A percentile compares a stretch with the other conserved stretches of the same genome.
phyloP scores from a whole-genome alignment of 2,888 invertebrate genomes.

The Ophioninae sp. region DNA sequence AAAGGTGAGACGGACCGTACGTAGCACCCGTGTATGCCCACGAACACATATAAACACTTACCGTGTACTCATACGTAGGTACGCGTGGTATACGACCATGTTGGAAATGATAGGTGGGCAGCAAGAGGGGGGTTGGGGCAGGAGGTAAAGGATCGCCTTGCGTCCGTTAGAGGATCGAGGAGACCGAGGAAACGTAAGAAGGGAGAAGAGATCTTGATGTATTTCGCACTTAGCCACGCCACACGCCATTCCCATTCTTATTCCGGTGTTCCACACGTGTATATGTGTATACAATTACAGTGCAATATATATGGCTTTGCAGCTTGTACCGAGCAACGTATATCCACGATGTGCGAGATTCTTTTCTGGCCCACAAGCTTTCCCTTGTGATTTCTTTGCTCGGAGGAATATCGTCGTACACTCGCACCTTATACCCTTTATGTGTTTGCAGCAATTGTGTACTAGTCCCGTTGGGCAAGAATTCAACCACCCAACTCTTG shows the following conservation, averaged over 20 bases:
- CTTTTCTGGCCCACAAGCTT: slow-evolving; percentile 45
- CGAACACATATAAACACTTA: neutral
- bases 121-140: slow-evolving; percentile 61
- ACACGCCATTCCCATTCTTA: slow-evolving; percentile 66
- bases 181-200: slow-evolving; percentile 52
- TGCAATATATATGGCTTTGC: slow-evolving; percentile 8
- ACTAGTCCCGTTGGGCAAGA: slow-evolving; percentile 36
- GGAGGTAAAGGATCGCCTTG: slow-evolving; percentile 61
- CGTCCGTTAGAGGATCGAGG: slow-evolving; percentile 58
- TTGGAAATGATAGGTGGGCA: slow-evolving; percentile 41
- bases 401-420: slow-evolving; percentile 49
- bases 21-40: slow-evolving; percentile 22
- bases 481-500: neutral
- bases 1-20: slow-evolving; percentile 56
- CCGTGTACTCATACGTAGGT: slow-evolving; percentile 24
- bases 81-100: neutral
- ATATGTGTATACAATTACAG: slow-evolving; percentile 2
- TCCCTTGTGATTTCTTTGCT: slow-evolving; percentile 43
- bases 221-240: slow-evolving; percentile 79
- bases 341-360: slow-evolving; percentile 66
- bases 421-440: slow-evolving; percentile 61
- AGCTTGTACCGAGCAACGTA: slow-evolving; percentile 32
- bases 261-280: slow-evolving; percentile 45
- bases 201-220: slow-evolving; percentile 75
- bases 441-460: slow-evolving; percentile 48